Conservation (phyloP, 2,888 invertebrate genomes). For the Merodon equestris region DNA sequence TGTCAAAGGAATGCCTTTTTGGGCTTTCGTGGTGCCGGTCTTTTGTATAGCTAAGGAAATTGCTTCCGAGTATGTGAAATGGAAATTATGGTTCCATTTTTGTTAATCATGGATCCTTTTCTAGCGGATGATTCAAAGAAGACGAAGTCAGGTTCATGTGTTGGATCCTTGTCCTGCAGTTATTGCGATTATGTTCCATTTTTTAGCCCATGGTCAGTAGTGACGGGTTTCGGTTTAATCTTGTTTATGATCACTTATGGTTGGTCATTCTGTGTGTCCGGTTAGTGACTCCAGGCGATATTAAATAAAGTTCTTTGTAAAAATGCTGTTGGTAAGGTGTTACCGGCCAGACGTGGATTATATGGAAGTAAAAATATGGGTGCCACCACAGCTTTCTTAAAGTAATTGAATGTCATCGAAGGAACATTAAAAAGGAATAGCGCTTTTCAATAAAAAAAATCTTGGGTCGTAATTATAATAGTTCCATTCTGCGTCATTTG, state of each 20-base stretch:
- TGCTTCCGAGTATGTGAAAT: slow-evolving; percentile 31
- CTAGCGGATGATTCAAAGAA: slow-evolving; percentile 26
- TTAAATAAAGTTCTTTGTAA: not conserved
- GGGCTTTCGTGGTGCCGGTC: slow-evolving; percentile 14
- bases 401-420: no score
- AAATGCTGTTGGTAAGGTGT: no score
- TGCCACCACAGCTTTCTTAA: no score
- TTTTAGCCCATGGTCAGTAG: slow-evolving; percentile 43
- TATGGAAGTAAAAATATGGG: no score
- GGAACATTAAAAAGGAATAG: no score
- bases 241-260: slow-evolving; percentile 33
- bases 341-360: no score
- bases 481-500: no score
- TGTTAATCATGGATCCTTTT: slow-evolving; percentile 16
- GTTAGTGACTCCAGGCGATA: slow-evolving; percentile 31
- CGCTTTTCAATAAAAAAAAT: no score
- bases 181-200: slow-evolving; percentile 28
- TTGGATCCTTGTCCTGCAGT: slow-evolving; percentile 40
- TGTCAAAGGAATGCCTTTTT: slow-evolving; percentile 52
- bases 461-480: no score
- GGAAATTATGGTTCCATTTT: slow-evolving; percentile 9
- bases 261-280: slow-evolving; percentile 24
- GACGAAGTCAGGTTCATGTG: slow-evolving; percentile 32
- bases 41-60: slow-evolving; percentile 24
- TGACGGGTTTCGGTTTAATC: slow-evolving; percentile 25